Conservation (phyloP, 1,140 invertebrate species). For the Xylocopa sonorina region DNA sequence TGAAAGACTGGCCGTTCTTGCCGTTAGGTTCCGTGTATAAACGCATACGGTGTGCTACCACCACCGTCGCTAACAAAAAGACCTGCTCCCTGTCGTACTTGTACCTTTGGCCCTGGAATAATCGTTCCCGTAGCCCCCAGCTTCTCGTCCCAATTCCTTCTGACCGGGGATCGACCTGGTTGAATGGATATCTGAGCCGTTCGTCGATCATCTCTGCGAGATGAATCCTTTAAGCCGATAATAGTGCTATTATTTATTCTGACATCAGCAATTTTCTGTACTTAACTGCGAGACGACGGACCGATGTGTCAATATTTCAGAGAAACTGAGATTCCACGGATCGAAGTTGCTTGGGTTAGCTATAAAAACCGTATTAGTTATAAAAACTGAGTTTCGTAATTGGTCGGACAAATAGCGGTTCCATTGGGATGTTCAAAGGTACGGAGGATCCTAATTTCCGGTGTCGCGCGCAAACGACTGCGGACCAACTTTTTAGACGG, state of each 20-base stretch:
- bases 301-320: no score
- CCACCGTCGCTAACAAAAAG: conserved; percentile 54
- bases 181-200: no score
- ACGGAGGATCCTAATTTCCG: not conserved
- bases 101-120: not conserved
- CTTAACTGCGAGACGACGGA: no score
- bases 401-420: not conserved
- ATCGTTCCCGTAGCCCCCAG: not conserved
- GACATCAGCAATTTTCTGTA: no score
- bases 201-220: no score
- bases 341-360: no score
- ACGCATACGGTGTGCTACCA: conserved; percentile 75
- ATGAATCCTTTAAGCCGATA: no score
- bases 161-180: no score
- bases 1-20: conserved; percentile 78
- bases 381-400: not conserved
- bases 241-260: no score
- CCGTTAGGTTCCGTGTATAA: conserved; percentile 78
- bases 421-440: not conserved
- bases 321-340: no score
- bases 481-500: no score
- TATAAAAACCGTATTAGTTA: not conserved
- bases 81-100: not conserved
- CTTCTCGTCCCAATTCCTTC: not conserved
- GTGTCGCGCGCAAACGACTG: not conserved